phyloP scores from a whole-genome alignment of 2,113 vertebrate genomes.

The Menura novaehollandiae region DNA sequence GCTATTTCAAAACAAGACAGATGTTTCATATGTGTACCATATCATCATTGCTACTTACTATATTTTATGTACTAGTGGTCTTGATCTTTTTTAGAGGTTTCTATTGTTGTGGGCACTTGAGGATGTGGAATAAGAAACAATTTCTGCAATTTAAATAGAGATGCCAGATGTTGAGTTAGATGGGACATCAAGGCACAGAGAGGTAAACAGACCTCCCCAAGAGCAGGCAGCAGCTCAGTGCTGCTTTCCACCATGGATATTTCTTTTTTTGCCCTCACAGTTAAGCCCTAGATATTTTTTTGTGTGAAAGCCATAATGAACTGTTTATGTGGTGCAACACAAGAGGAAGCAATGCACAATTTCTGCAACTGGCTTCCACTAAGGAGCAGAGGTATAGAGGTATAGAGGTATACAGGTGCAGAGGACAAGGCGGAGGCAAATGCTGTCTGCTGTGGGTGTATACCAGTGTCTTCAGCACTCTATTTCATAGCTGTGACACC shows the following conservation, averaged over 20 bases:
- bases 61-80: background rate
- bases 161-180: background rate
- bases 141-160: background rate
- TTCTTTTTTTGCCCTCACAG: background rate
- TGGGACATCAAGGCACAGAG: background rate
- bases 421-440: background rate
- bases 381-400: background rate
- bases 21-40: background rate
- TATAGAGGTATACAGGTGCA: background rate
- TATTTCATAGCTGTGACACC: background rate
- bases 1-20: background rate
- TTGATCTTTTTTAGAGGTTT: constrained; percentile 1
- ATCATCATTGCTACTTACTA: background rate
- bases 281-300: background rate
- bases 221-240: background rate
- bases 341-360: background rate
- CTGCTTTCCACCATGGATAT: background rate
- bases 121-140: background rate
- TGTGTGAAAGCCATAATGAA: background rate
- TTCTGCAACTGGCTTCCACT: background rate
- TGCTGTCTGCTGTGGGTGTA: background rate
- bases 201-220: background rate
- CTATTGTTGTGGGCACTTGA: background rate
- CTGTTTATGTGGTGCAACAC: background rate
- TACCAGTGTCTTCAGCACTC: background rate